Evolutionary conservation across 2,113 vertebrate species (phyloP), one percentile per base, ranked within the genome.

Genomic region (Centropus unirufus): DNA sequence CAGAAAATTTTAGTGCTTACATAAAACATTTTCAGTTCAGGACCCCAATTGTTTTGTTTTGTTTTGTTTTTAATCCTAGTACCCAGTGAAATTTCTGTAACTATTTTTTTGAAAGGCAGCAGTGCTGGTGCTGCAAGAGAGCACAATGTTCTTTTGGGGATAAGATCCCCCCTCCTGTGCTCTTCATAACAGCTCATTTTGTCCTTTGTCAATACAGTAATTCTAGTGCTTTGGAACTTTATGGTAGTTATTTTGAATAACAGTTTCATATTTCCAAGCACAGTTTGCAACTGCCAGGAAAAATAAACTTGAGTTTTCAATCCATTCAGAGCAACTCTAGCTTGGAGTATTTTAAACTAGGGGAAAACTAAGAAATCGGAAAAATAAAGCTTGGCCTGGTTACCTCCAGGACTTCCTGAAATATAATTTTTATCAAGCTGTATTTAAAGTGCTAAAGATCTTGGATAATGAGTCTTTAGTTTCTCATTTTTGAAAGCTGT

Each of bases 201-300:
- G 98, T 98, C 96, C 98, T 97, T 89, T 95, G 92, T 83, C 97
- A 96, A 34, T 90, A 94, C 76, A 93, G 89, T 96, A 90, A 98
- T 97, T 97, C 94, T 86, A 97, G 97, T 95, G 90, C 97, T 98
- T 94, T 97, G 98, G 97, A 97, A 97, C 97, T 97, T 95, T 70
- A 74, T 75, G 95, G 95, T 95, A 92, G 97, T 97, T 96, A 90
- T 97, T 97, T 97, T 89, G 85, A 97, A 96, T 92, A 97, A 97
- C 97, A 97, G 97, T 97, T 97, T 98, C 97, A 90, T 97, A 97
- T 98, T 98, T 98, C 98, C 96, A 97, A 98, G 98, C 97, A 98
- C 97, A 94, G 74, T 58, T 91, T 97, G 97, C 97, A 95, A 97
- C 96, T 98, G 97, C 98, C 98, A 98, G 97, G 96, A 97, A 98